Base-by-base conservation (phyloP, 2,888 invertebrate species). In the Plagodis dolabraria region DNA sequence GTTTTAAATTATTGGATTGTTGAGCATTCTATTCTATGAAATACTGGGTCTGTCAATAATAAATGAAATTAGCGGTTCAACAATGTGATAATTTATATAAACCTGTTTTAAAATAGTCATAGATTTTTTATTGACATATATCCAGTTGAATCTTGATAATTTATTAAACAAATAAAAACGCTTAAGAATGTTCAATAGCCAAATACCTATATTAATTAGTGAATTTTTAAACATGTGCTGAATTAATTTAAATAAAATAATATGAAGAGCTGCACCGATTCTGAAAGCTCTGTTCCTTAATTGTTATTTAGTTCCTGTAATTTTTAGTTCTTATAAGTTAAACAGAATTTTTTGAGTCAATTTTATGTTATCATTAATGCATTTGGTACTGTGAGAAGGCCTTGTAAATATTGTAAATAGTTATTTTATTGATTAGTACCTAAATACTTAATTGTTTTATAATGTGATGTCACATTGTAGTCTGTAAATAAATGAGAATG, bases 401-500 rank as follows among this genome's bases (percentile, higher is more conserved):
- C 68, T 57, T 80, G 80, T 80, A 80, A 69, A 80, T 80, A 80
- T 63, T 92, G 92, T 92, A 92, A 78, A 92, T 61, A 61, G 33
- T 61, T 60, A 60, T 60, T 67, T 85, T 85, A 86, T 84, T 71
- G 70, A 72, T 69, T 79, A 86, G 79, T 80, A 9, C 8, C 5
- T 40, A 40, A 10, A 10, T 10, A 40, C 8, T 22, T 10, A 85
- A 83, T 83, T 87, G 90, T 91, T 92, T 89, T 87, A 86, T 86
- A 86, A 92, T 92, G 92, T 92, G 92, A 87, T 85, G 85, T 86
- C 89, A 86, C 86, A 85, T 86, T 81, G 85, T 89, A 89, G 86
- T 82, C 75, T 90, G 91, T 92, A 92, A 92, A 92, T 92, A 92
- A 92, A 92, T 82, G 85, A 88, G 82, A 87, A 88, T 87, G 85